Base-by-base conservation (phyloP, 2,113 vertebrate species). In the Oenanthe melanoleuca region DNA sequence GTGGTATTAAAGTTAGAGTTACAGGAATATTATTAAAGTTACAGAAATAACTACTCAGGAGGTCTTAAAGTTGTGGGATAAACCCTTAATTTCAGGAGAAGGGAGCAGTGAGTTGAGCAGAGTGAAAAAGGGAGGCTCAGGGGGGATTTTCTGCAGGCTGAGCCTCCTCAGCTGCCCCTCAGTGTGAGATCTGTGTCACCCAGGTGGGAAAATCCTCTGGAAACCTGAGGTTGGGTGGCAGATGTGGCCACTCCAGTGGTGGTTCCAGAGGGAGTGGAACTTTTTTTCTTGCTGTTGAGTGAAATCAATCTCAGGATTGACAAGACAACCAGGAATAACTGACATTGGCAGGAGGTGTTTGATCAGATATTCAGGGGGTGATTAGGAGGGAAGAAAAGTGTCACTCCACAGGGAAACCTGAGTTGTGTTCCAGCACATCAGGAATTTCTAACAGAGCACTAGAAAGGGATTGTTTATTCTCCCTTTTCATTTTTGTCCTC, bases 171-270 rank as follows among this genome's bases (percentile, higher is more conserved):
- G 64, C 38, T 44, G 45, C 63, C 53, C 38, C 55, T 72, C 75
- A 2, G 12, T 1, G 14, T 23, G 60, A 34, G 33, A 9, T 11
- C 5, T 13, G 10, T 37, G 52, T 33, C 56, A 12, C 31, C 69
- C 21, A 25, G 20, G 12, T 21, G 53, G 53, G 40, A 13, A 64
- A 26, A 42, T 1, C 3, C 42, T 24, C 42, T 7, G 37, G 71
- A 22, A 55, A 21, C 1, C 0, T 0, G 65, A 47, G 34, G 15
- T 0, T 50, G 75, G 20, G 7, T 45, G 8, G 3, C 18, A 59
- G 34, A 10, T 0, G 47, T 28, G 47, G 8, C 45, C 28, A 0
- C 52, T 22, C 56, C 69, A 45, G 9, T 3, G 57, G 17, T 6
- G 12, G 17, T 70, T 16, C 20, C 57, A 28, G 63, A 16, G 10